Conservation (phyloP, 2,797 vertebrate genomes). For the Anabas testudineus region DNA sequence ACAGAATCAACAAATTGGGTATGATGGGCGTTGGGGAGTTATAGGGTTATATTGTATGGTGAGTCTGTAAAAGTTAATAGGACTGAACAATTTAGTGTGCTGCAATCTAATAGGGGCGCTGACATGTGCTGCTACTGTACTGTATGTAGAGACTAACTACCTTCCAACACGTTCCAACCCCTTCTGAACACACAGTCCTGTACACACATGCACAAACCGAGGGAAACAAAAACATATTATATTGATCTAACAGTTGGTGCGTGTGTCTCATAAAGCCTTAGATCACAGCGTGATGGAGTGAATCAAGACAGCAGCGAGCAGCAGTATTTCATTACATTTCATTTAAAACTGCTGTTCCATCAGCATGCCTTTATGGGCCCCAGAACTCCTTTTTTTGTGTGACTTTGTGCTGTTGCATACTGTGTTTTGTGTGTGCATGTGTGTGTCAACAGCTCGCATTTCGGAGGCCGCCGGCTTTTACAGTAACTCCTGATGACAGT, state of each 20-base stretch:
- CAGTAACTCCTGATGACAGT: constrained; percentile 71
- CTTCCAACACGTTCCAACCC: constrained; percentile 8
- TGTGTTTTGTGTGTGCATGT: constrained; percentile 42
- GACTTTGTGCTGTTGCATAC: constrained; percentile 50
- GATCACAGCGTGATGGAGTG: constrained; percentile 54
- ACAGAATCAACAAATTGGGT: constrained; percentile 55
- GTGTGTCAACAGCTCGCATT: constrained; percentile 64
- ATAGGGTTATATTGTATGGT: constrained; percentile 20
- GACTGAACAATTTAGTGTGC: constrained; percentile 13
- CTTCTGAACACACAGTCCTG: not conserved
- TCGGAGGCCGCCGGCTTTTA: constrained; percentile 56
- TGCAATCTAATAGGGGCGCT: constrained; percentile 20
- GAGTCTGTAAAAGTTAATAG: constrained; percentile 31
- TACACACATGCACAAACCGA: constrained; percentile 6
- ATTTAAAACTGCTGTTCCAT: constrained; percentile 67
- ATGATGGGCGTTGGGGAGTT: constrained; percentile 34
- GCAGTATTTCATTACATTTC: constrained; percentile 69
- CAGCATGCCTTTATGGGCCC: constrained; percentile 57
- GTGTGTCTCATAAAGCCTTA: constrained; percentile 44
- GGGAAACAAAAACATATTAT: not conserved
- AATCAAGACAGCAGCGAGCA: constrained; percentile 65
- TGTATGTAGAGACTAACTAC: not conserved
- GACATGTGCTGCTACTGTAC: not conserved
- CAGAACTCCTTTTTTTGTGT: constrained; percentile 58
- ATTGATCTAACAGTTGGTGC: constrained; percentile 30